phyloP scores from a whole-genome alignment of 2,888 invertebrate species.

The Teinopalpus imperialis region DNA sequence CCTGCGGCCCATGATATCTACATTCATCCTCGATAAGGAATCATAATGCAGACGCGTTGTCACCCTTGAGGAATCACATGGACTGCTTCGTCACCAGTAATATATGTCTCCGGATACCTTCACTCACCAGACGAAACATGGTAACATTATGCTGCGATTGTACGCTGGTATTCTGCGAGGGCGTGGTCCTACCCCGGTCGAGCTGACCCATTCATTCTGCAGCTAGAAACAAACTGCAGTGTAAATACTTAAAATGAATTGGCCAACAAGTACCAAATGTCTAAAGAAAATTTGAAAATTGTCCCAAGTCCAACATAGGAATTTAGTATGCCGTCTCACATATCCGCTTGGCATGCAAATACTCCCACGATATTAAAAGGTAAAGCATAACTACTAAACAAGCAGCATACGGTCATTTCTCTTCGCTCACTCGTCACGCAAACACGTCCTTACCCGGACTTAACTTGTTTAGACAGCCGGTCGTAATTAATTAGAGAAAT shows the following conservation, averaged over 20 bases:
- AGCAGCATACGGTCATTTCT: not conserved
- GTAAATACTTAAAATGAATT: not conserved
- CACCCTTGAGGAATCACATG: no score
- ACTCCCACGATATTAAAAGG: conserved; percentile 5
- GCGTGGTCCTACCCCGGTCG: no score
- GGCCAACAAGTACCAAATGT: not conserved
- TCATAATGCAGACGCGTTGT: no score
- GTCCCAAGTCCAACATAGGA: not conserved
- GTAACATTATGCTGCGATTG: no score
- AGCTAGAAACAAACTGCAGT: no score
- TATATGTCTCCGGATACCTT: no score
- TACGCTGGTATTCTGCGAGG: no score
- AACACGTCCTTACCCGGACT: conserved; percentile 40
- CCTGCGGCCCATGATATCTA: no score
- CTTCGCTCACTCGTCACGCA: conserved; percentile 18
- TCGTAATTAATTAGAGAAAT: conserved; percentile 48
- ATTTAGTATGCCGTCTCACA: not conserved
- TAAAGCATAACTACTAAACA: conserved; percentile 1
- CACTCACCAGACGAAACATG: no score
- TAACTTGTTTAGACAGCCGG: conserved; percentile 50
- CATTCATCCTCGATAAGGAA: no score
- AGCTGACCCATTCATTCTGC: no score
- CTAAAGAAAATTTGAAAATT: not conserved
- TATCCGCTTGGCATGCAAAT: conserved; percentile 4
- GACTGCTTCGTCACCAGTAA: no score